These are phyloP conservation scores for Pseudorhiza aurosa DNA, from an alignment of 30 jellyfish, hydroid and myxozoan species.

Conservation along the genomic window DNA sequence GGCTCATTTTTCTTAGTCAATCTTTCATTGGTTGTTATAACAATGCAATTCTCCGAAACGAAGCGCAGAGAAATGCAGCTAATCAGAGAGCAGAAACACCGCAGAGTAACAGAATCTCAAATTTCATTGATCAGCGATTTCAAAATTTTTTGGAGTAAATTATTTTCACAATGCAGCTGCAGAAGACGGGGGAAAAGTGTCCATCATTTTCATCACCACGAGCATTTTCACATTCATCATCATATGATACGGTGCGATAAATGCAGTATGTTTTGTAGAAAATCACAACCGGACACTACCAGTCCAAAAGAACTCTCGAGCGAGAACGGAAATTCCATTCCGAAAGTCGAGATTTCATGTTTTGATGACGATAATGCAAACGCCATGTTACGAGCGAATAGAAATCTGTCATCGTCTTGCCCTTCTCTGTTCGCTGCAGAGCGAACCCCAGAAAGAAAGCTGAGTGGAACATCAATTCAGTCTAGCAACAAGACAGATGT, in stretches of 20 bases:
- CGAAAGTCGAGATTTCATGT: slow-evolving; percentile 76
- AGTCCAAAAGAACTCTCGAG: slow-evolving; percentile 70
- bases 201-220: slow-evolving; percentile 94
- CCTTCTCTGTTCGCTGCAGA: slow-evolving; percentile 52
- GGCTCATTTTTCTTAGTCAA: slow-evolving; percentile 93
- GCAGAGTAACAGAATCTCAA: slow-evolving; percentile 58
- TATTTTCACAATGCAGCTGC: slow-evolving; percentile 23
- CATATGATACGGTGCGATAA: slow-evolving; percentile 75
- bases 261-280: slow-evolving; percentile 77
- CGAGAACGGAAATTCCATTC: slow-evolving; percentile 63
- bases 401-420: slow-evolving; percentile 48
- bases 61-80: slow-evolving; percentile 86
- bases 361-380: slow-evolving; percentile 66
- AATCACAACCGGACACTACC: slow-evolving; percentile 33
- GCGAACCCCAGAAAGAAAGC: slow-evolving; percentile 25
- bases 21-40: slow-evolving; percentile 86
- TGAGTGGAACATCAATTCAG: slow-evolving; percentile 30
- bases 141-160: slow-evolving; percentile 52
- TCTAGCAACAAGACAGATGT: slow-evolving; percentile 8
- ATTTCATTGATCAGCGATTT: slow-evolving; percentile 79
- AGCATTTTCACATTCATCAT: slow-evolving; percentile 79
- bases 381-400: neutral
- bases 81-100: slow-evolving; percentile 70
- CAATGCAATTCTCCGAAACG: slow-evolving; percentile 97
- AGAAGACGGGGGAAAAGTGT: slow-evolving; percentile 52